phyloP scores from a whole-genome alignment of 2,888 invertebrate genomes.

The Spicauda simplicius region DNA sequence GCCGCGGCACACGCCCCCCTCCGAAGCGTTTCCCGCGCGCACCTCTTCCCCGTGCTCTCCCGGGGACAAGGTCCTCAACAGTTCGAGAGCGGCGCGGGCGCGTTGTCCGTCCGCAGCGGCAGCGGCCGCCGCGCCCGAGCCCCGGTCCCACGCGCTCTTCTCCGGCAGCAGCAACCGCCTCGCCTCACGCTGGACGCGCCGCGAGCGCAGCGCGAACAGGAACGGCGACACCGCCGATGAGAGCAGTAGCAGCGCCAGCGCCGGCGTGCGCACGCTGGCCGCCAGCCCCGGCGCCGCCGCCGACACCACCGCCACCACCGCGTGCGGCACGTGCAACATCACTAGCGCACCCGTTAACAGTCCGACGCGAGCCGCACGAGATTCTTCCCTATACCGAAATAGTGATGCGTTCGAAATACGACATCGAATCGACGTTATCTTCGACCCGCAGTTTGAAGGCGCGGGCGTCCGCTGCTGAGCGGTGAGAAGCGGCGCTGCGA shows the following conservation, averaged over 20 bases:
- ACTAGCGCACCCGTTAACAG: conserved; percentile 88
- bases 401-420: conserved; percentile 93
- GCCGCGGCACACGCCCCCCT: conserved; percentile 83
- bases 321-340: conserved; percentile 89
- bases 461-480: conserved; percentile 73
- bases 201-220: conserved; percentile 90
- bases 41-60: conserved; percentile 61
- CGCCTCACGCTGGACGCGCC: conserved; percentile 84
- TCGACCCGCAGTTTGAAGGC: conserved; percentile 78
- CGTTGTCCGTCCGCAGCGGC: conserved; percentile 83
- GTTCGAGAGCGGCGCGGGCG: conserved; percentile 72
- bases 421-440: conserved; percentile 90
- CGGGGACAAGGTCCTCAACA: conserved; percentile 73
- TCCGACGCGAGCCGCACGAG: conserved; percentile 92
- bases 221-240: conserved; percentile 89
- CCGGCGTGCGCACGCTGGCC: conserved; percentile 75
- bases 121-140: conserved; percentile 77
- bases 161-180: conserved; percentile 68
- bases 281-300: conserved; percentile 81
- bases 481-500: conserved; percentile 69
- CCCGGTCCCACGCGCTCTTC: conserved; percentile 82
- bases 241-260: conserved; percentile 84
- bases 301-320: conserved; percentile 66
- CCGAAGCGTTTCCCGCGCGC: conserved; percentile 71
- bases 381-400: conserved; percentile 94